Evolutionary conservation across 2,888 invertebrate genomes (phyloP), one percentile per base, ranked within the genome.

Genomic region (Apomyelois bistriatella): DNA sequence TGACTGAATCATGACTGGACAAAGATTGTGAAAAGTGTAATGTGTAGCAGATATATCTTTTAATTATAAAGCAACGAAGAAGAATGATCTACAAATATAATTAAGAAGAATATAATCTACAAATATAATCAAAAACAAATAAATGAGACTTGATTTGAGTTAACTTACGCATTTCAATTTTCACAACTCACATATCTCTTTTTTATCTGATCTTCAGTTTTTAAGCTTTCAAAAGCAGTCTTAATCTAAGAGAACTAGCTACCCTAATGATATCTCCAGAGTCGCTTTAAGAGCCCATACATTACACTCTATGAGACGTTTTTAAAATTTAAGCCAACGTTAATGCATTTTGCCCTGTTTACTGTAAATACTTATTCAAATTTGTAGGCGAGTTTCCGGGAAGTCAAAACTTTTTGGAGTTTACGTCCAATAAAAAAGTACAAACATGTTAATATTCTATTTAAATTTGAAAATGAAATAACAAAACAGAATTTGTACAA

Each of bases 301-400:
- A 88, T 89, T 84, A 87, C 86, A 79, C 79, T 90, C 77, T 84
- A 87, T 79, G 88, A 76, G 90, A 90, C 89, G 75, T 89, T 90
- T 90, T 90, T 86, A 83, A 85, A 89, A 90, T 89, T 87, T 90
- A 90, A 88, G 78, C 74, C 86, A 82, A 82, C 86, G 70, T 75
- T 88, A 88, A 88, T 87, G 90, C 80, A 77, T 86, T 83, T 77
- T 78, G 73, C 78, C 76, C 82, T 78, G 84, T 82, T 84, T 81
- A 82, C 82, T 80, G 84, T 87, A 83, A 84, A 84, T 88, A 82
- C 83, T 85, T 88, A 88, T 90, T 86, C 76, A 86, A 88, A 90
- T 87, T 85, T 85, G 82, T 86, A 82, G 82, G 79, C 76, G 75
- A 81, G 46, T 13, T 46, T 32, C 13, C 3, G 12, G 5, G 46